These are phyloP conservation scores for Numida meleagris DNA, from an alignment of 2,113 vertebrate species.

Conservation along the genomic window DNA sequence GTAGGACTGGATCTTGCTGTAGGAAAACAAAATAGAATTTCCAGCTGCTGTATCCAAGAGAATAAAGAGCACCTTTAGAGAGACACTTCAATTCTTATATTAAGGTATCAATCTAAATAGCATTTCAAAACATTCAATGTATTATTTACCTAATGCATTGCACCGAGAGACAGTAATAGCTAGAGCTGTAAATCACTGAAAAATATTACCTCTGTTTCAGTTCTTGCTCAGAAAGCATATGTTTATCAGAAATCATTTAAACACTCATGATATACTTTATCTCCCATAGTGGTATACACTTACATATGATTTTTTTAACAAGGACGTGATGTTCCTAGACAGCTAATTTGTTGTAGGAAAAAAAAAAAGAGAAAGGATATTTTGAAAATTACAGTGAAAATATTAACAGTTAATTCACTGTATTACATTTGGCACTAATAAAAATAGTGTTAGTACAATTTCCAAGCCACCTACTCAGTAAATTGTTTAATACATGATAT, in stretches of 20 bases:
- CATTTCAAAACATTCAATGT: background rate
- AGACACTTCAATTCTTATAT: background rate
- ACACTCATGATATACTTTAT: background rate
- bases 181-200: background rate
- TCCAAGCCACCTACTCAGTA: conserved; percentile 28
- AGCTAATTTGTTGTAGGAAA: background rate
- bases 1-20: background rate
- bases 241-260: background rate
- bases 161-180: background rate
- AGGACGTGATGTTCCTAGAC: background rate
- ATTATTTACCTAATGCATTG: background rate
- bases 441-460: background rate
- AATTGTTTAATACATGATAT: background rate
- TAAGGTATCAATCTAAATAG: background rate
- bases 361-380: background rate
- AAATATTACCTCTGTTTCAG: background rate
- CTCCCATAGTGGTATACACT: background rate
- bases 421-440: background rate
- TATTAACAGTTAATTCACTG: background rate
- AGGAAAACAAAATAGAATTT: background rate
- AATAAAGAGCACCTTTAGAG: background rate
- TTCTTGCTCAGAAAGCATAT: background rate
- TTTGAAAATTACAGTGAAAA: background rate
- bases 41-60: background rate
- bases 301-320: background rate